These are phyloP conservation scores for Idaea dimidiata DNA, from an alignment of 2,888 invertebrate species.

Conservation along the genomic window DNA sequence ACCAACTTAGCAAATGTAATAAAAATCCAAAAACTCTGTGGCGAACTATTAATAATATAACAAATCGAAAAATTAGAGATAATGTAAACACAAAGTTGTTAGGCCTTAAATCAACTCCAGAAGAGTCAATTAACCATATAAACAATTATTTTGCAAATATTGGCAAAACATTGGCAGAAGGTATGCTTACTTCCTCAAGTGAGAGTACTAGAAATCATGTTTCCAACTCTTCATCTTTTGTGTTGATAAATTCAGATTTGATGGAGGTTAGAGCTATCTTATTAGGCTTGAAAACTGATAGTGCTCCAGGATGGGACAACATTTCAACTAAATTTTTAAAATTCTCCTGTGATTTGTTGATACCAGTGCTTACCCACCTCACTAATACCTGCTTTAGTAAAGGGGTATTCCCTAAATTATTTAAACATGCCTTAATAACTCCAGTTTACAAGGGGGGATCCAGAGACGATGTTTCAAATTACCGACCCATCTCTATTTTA, in stretches of 20 bases:
- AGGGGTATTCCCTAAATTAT: background rate
- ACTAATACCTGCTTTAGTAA: background rate
- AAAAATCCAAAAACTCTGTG: constrained; percentile 15
- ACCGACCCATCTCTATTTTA: no score
- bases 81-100: constrained; percentile 5
- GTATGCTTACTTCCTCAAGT: background rate
- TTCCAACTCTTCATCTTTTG: background rate
- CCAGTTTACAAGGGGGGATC: background rate
- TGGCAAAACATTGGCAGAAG: background rate
- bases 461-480: background rate
- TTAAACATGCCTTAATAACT: background rate
- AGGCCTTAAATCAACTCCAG: background rate
- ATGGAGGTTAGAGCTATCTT: background rate
- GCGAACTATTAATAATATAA: constrained; percentile 13
- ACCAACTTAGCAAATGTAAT: constrained; percentile 8
- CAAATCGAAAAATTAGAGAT: constrained; percentile 11
- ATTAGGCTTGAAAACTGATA: background rate
- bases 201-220: background rate
- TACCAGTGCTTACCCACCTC: background rate
- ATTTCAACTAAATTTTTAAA: background rate
- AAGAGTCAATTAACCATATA: background rate
- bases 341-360: background rate
- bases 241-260: background rate
- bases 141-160: background rate
- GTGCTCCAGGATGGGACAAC: background rate